Conservation (phyloP, 2,113 vertebrate species). For the Lophura nycthemera region DNA sequence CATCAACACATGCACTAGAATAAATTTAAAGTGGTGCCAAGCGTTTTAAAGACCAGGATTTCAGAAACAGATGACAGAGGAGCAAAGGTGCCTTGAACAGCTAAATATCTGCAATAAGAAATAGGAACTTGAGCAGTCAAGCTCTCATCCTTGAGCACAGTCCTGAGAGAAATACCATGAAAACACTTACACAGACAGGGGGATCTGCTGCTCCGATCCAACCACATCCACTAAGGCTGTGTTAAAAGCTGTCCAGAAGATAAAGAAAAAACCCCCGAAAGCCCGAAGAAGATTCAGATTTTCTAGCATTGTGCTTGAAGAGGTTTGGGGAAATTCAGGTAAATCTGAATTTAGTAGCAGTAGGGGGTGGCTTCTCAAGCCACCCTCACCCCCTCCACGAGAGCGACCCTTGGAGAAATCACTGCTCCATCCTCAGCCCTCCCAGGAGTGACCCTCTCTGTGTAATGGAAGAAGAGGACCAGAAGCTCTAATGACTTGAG, state of each 20-base stretch:
- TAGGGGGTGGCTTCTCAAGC: neutral
- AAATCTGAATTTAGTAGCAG: neutral
- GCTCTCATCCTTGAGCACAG: neutral
- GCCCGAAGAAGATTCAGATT: constrained; percentile 66
- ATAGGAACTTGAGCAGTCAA: constrained; percentile 52
- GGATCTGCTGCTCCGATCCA: constrained; percentile 93
- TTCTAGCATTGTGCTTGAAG: constrained; percentile 75
- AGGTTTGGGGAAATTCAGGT: constrained; percentile 29
- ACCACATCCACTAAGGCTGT: constrained; percentile 79
- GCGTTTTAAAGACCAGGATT: neutral
- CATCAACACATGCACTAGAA: neutral
- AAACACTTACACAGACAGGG: constrained; percentile 93
- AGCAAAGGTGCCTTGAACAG: constrained; percentile 13
- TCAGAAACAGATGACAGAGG: neutral
- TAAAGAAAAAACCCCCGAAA: constrained; percentile 69
- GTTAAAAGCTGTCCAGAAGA: constrained; percentile 85
- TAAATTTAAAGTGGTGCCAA: constrained; percentile 2
- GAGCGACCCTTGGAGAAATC: constrained; percentile 35
- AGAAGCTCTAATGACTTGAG: constrained; percentile 70
- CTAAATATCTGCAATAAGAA: constrained; percentile 50
- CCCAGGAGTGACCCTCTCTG: constrained; percentile 56
- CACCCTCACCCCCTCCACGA: constrained; percentile 4
- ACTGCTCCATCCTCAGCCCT: constrained; percentile 71
- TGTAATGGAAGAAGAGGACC: constrained; percentile 40
- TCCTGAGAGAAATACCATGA: constrained; percentile 19